Conservation (phyloP, 2,797 vertebrate genomes). For the Masticophis lateralis region DNA sequence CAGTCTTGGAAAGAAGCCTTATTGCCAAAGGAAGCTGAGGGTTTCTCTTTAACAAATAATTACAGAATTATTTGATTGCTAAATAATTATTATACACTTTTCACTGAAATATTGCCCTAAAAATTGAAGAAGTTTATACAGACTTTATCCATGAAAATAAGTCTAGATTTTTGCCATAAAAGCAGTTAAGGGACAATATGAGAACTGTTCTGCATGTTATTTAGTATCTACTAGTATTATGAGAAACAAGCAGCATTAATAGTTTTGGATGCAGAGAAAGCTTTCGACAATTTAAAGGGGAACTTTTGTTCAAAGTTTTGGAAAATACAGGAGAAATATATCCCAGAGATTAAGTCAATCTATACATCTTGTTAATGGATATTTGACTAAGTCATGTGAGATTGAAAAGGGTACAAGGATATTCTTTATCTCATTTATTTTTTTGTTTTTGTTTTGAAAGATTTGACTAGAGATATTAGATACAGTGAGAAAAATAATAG, state of each 20-base stretch:
- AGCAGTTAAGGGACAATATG: neutral
- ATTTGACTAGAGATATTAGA: neutral
- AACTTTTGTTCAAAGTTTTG: neutral
- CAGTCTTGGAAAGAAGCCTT: neutral
- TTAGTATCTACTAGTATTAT: neutral
- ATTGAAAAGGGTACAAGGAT: neutral
- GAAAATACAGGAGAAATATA: neutral
- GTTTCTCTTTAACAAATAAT: too few relatives aligned
- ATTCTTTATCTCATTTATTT: neutral
- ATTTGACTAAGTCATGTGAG: neutral
- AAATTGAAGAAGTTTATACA: neutral
- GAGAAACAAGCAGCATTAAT: neutral
- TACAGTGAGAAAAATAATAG: neutral
- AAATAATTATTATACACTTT: neutral
- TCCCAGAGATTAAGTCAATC: neutral
- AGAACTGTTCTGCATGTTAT: neutral
- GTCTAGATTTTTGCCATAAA: neutral
- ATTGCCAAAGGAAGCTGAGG: neutral
- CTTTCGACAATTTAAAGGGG: neutral
- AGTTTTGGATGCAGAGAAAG: neutral
- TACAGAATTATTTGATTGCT: neutral
- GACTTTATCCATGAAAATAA: neutral
- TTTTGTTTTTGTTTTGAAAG: neutral
- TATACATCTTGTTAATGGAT: neutral
- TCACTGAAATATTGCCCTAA: neutral